These are phyloP conservation scores for Alligator sinensis DNA, from an alignment of 2,113 vertebrate genomes.

Conservation along the genomic window DNA sequence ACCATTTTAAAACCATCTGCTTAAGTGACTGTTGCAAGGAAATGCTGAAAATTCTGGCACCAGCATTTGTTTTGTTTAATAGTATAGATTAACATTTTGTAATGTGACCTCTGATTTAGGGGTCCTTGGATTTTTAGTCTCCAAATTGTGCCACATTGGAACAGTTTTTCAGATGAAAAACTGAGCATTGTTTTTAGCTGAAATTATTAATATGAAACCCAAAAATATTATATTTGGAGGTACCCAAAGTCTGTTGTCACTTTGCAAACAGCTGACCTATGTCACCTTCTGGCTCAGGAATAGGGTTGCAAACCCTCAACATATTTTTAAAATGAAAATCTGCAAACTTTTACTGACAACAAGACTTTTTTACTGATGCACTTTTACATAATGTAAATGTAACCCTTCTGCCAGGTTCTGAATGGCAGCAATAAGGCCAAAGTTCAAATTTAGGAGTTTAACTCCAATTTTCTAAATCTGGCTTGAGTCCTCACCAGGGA, in stretches of 20 bases:
- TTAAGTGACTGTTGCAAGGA: background rate
- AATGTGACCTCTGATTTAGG: background rate
- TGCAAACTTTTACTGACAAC: too few species aligned
- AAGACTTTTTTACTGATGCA: too few species aligned
- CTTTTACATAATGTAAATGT: too few species aligned
- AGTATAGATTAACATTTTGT: background rate
- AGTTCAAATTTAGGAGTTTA: too few species aligned
- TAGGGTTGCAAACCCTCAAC: too few species aligned
- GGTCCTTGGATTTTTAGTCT: background rate
- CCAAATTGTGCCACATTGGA: background rate
- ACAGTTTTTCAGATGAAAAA: background rate
- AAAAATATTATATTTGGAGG: background rate
- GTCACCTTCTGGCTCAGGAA: too few species aligned
- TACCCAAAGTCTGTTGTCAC: fast-evolving
- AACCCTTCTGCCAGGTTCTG: too few species aligned
- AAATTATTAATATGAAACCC: background rate
- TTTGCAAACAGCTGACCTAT: background rate
- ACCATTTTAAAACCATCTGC: background rate
- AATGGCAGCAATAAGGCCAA: too few species aligned
- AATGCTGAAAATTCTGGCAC: background rate
- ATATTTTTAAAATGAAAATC: too few species aligned
- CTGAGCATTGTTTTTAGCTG: background rate
- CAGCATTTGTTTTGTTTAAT: background rate
- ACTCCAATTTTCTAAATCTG: too few species aligned
- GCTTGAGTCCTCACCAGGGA: too few species aligned